Evolutionary conservation across 2,797 vertebrate genomes (phyloP), one percentile per base, ranked within the genome.

Genomic region (Oreonectes daqikongensis): DNA sequence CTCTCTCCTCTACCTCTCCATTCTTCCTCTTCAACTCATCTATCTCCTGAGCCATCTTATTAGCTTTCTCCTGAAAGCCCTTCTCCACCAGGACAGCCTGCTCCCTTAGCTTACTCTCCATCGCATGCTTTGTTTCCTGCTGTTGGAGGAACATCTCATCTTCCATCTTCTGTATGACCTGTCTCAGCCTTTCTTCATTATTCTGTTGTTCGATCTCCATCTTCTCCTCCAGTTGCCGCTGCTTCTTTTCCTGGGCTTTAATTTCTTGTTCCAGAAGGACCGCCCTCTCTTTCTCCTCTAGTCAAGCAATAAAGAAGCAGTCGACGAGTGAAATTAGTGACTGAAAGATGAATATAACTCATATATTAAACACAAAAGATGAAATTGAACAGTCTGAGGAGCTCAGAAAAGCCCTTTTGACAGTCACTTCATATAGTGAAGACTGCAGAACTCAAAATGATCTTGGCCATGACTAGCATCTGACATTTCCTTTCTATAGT

Each of bases 91-190:
- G 18, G 48, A 18, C 8, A 8, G 63, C 63, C 67, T 85, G 82
- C 40, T 87, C 86, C 3, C 38, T 22, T 26, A 87, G 20, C 68
- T 85, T 87, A 24, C 75, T 75, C 5, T 84, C 55, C 59, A 87
- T 3, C 0, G 81, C 82, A 60, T 26, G 67, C 18, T 50, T 20
- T 1, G 48, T 50, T n/a, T 50, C 48, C 17, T 50, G 48, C 20
- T n/a, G 18, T 50, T 9, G 18, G n/a, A n/a, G 18, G n/a, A 20
- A 9, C 48, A 50, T 50, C 48, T 50, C 48, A 1, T 50, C 48
- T 50, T 50, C 48, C 48, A 50, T 50, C 48, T n/a, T 50, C 48
- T 50, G 18, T 50, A 20, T 50, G n/a, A 50, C 48, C 48, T 50
- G 48, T 20, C 48, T 50, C 48, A 50, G 6, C 3, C 18, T 50